These are phyloP conservation scores for Ferrisia virgata DNA, from an alignment of 2,888 invertebrate genomes.

Conservation along the genomic window DNA sequence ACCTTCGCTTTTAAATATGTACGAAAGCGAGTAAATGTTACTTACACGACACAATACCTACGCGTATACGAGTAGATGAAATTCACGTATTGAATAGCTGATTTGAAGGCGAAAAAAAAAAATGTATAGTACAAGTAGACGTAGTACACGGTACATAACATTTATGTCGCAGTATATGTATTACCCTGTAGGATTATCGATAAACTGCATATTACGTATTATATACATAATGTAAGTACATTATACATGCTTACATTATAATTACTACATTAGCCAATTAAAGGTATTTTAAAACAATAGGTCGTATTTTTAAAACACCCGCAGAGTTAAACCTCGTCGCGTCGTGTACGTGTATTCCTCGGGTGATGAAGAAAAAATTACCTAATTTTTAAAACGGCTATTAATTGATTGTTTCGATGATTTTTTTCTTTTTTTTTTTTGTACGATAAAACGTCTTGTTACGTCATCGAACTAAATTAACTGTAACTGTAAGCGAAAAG, in stretches of 20 bases:
- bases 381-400: background rate
- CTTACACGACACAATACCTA: background rate
- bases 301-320: background rate
- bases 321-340: background rate
- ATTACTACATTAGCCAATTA: background rate
- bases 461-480: background rate
- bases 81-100: background rate
- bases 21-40: background rate
- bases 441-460: background rate
- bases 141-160: background rate
- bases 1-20: background rate
- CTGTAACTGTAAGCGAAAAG: too few species aligned
- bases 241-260: too few species aligned
- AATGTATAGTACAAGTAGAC: too few species aligned
- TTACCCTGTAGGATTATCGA: background rate
- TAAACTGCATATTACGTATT: background rate
- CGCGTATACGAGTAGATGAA: background rate
- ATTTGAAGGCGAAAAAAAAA: too few species aligned
- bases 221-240: too few species aligned
- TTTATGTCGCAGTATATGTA: background rate
- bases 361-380: background rate
- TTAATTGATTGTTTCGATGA: background rate
- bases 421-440: background rate
- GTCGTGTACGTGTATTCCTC: too few species aligned
- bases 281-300: background rate